Percentiles rank a stretch among this genome's conserved stretches.
Conservation (phyloP, 1,140 invertebrate genomes). For the Alviniconcha marisindica region DNA sequence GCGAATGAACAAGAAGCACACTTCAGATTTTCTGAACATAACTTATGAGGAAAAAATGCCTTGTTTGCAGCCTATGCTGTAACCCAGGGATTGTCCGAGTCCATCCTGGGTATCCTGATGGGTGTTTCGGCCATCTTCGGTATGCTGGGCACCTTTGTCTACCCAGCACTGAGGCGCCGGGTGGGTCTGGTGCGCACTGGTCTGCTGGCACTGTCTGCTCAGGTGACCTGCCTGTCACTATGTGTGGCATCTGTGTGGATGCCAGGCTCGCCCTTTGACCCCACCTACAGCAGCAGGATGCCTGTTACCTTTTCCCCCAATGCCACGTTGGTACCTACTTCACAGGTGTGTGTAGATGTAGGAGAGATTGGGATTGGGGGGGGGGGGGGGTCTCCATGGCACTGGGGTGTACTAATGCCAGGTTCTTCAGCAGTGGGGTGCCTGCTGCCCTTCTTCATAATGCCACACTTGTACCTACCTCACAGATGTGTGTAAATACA, state of each 20-base stretch:
- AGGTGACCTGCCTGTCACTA: slow-evolving; percentile 73
- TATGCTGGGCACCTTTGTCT: slow-evolving; percentile 76
- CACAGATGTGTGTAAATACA: background rate
- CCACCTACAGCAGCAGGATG: slow-evolving; percentile 27
- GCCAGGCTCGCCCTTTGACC: slow-evolving; percentile 79
- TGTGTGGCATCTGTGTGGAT: slow-evolving; percentile 79
- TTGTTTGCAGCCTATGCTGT: slow-evolving; percentile 76
- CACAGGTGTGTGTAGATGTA: background rate
- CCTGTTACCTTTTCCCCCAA: background rate
- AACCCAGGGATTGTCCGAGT: slow-evolving; percentile 76
- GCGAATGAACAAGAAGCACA: no score
- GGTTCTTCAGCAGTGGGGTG: slow-evolving; percentile 72
- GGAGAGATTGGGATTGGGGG: no score
- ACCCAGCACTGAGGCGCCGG: slow-evolving; percentile 70
- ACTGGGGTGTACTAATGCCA: no score
- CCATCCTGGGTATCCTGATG: slow-evolving; percentile 74
- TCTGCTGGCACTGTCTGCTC: slow-evolving; percentile 68
- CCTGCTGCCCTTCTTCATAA: background rate
- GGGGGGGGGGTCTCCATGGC: no score
- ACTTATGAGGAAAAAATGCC: no score
- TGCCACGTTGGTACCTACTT: background rate
- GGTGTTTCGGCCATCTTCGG: slow-evolving; percentile 76
- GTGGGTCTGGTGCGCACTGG: slow-evolving; percentile 75
- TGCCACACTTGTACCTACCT: background rate
- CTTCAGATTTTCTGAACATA: no score